Evolutionary conservation across 2,113 vertebrate genomes (phyloP).

Genomic region (Rhinolophus sinicus): DNA sequence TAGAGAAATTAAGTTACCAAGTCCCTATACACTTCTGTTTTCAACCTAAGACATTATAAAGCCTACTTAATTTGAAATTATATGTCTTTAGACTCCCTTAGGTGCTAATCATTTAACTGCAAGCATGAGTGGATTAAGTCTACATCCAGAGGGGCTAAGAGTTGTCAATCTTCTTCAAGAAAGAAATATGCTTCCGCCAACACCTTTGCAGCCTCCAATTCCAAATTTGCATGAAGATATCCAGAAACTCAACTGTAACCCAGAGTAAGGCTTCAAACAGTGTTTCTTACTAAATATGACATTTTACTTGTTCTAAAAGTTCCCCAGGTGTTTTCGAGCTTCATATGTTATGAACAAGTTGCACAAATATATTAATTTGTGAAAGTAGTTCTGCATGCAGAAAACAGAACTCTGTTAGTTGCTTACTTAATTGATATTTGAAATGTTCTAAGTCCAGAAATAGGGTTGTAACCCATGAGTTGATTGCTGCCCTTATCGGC

Average conservation of each 20-base stretch:
- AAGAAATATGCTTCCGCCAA: slow-evolving; percentile 93
- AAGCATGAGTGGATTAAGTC: slow-evolving; percentile 90
- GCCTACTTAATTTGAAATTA: slow-evolving; percentile 60
- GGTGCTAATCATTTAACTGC: slow-evolving; percentile 90
- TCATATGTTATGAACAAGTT: not conserved
- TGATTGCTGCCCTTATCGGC: not conserved
- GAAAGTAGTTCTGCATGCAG: not conserved
- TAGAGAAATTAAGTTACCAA: not conserved
- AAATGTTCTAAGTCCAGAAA: slow-evolving; percentile 21
- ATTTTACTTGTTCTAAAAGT: not conserved
- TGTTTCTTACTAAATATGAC: not conserved
- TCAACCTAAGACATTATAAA: slow-evolving; percentile 11
- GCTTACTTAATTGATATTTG: slow-evolving; percentile 19
- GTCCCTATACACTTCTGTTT: not conserved
- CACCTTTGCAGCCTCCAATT: slow-evolving; percentile 88
- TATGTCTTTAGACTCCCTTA: slow-evolving; percentile 83
- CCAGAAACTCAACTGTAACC: slow-evolving; percentile 95
- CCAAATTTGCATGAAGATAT: slow-evolving; percentile 96
- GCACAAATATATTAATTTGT: not conserved
- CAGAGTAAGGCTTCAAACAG: slow-evolving; percentile 90
- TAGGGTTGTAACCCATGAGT: not conserved
- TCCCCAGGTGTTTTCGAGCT: not conserved
- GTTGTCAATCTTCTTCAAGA: slow-evolving; percentile 97
- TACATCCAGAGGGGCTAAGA: slow-evolving; percentile 93
- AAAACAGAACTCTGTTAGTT: slow-evolving; percentile 18